Evolutionary conservation across 2,888 invertebrate species (phyloP).

Genomic region (Rhamphomyia laevipes): DNA sequence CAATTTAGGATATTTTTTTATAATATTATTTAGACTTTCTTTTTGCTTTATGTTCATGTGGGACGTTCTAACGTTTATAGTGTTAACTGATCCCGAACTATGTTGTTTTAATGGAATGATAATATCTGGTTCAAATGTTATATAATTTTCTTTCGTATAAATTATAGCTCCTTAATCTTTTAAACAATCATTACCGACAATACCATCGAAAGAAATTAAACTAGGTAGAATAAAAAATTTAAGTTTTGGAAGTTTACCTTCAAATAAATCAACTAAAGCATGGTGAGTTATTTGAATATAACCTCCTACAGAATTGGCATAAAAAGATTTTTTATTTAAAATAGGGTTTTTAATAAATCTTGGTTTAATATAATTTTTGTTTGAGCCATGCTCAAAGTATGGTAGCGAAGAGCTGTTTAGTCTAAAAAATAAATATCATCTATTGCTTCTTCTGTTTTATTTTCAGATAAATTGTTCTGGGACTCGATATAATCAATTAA

Average conservation of each 20-base stretch:
- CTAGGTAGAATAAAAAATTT: slow-evolving; percentile 8
- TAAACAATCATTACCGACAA: slow-evolving; percentile 8
- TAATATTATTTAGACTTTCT: slow-evolving; percentile 1
- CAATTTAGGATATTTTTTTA: slow-evolving; percentile 5
- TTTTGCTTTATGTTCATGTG: slow-evolving; percentile 6
- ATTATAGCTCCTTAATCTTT: slow-evolving; percentile 4
- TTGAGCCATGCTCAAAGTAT: slow-evolving; percentile 8
- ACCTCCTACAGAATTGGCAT: not conserved
- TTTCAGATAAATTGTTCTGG: too few relatives aligned
- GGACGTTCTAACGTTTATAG: not conserved
- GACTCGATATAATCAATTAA: not conserved
- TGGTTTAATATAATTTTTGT: slow-evolving; percentile 6
- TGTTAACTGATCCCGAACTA: slow-evolving; percentile 3
- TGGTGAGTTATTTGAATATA: not conserved
- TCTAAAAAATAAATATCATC: slow-evolving; percentile 10
- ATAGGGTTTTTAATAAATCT: slow-evolving; percentile 4
- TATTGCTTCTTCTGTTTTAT: not conserved
- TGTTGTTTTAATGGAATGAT: slow-evolving; percentile 5
- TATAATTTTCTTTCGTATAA: slow-evolving; percentile 3
- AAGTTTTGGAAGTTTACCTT: not conserved
- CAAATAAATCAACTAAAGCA: not conserved
- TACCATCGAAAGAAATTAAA: slow-evolving; percentile 3
- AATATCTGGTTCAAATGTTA: not conserved
- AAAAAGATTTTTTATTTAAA: not conserved
- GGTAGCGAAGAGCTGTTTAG: slow-evolving; percentile 8